These are phyloP conservation scores for Stenoptilia bipunctidactyla DNA, from an alignment of 2,888 invertebrate genomes.

Conservation along the genomic window DNA sequence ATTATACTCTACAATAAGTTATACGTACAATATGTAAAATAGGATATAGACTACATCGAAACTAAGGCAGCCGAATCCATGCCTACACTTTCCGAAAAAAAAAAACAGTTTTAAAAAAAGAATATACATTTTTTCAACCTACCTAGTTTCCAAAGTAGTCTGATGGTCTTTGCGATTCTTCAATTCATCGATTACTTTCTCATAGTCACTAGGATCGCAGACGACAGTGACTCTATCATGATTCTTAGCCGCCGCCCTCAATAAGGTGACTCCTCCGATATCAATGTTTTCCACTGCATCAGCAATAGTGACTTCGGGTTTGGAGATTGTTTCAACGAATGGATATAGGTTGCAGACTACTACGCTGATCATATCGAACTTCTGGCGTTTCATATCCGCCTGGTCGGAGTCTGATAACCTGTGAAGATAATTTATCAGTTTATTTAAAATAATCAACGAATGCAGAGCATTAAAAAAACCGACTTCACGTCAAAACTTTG, in stretches of 20 bases:
- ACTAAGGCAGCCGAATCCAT: no score
- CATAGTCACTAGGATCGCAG: constrained; percentile 93
- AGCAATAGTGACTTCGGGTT: constrained; percentile 81
- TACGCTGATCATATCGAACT: constrained; percentile 84
- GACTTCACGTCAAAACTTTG: no score
- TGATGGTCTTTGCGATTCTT: constrained; percentile 73
- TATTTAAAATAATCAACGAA: no score
- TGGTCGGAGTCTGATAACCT: constrained; percentile 82
- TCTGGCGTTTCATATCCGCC: constrained; percentile 84
- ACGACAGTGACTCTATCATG: constrained; percentile 94
- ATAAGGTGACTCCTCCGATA: constrained; percentile 94
- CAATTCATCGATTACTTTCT: constrained; percentile 80
- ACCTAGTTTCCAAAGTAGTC: constrained; percentile 81
- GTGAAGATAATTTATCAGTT: no score
- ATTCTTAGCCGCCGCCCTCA: constrained; percentile 97
- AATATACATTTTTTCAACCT: no score
- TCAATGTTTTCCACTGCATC: constrained; percentile 98
- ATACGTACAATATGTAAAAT: no score
- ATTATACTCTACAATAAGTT: no score
- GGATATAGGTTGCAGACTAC: constrained; percentile 98
- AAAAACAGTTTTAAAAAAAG: no score
- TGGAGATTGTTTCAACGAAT: constrained; percentile 88
- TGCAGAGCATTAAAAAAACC: no score
- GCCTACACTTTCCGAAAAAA: no score
- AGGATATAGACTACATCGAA: no score